phyloP scores from a whole-genome alignment of 2,888 invertebrate species.

The Anticlea derivata region DNA sequence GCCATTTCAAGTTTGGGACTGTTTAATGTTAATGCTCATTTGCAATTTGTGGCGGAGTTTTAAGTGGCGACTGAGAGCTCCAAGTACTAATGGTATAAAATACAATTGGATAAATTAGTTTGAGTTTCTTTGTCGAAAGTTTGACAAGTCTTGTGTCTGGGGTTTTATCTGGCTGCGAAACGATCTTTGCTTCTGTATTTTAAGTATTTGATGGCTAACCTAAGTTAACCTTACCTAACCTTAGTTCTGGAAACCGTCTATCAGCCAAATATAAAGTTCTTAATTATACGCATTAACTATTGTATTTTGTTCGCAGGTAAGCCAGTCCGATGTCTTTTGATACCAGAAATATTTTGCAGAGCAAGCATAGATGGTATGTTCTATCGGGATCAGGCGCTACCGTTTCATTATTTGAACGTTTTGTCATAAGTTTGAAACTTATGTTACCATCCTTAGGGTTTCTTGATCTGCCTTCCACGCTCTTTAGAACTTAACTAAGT shows the following conservation, averaged over 20 bases:
- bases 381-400: neutral
- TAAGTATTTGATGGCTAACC: neutral
- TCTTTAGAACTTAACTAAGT: no score
- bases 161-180: neutral
- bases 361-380: conserved; percentile 9
- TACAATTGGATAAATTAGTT: conserved; percentile 15
- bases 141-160: conserved; percentile 13
- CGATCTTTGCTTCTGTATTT: no score
- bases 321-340: neutral
- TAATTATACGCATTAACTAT: neutral
- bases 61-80: conserved; percentile 24
- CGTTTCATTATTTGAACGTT: neutral
- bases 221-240: no score
- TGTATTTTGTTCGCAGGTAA: conserved; percentile 19
- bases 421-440: neutral
- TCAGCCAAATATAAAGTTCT: no score
- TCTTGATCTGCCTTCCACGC: neutral
- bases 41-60: conserved; percentile 32
- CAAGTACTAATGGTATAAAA: conserved; percentile 17
- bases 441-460: neutral
- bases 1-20: conserved; percentile 28
- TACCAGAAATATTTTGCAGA: conserved; percentile 1
- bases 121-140: conserved; percentile 17
- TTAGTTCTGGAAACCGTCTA: no score
- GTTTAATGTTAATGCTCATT: conserved; percentile 34